Evolutionary conservation across 1,140 invertebrate species (phyloP), one percentile per base, ranked within the genome.

Genomic region (Pectinophora gossypiella): DNA sequence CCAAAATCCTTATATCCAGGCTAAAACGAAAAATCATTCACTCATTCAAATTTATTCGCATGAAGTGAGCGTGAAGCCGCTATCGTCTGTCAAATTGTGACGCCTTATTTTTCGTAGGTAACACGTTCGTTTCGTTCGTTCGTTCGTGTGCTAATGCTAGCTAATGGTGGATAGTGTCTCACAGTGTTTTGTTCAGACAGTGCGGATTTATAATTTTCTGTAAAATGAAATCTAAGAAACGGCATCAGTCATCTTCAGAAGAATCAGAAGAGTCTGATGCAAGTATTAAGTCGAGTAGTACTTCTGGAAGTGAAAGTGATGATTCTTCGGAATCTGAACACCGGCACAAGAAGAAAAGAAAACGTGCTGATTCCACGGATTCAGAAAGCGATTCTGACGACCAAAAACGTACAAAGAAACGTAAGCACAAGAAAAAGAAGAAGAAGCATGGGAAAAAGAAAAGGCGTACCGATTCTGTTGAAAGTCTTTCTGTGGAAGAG

Each of bases 351-450:
- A 88, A 88, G 58, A 87, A 85, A 69, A 81, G 67, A 54, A 87
- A 87, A 70, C 78, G 75, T 62, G 74, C 68, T 27, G 70, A 80
- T 35, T 83, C 81, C 21, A 78, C 81, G 10, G 73, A 80, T 20
- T 86, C 84, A 16, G 84, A 86, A 3, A 83, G 77, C 35, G 72
- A 79, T 53, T 77, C 74, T 1, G 80, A 82, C 50, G 75, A 72
- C 10, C 78, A 82, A 40, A 84, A 77, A 59, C 74, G 80, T 15
- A 54, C 69, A 0, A 87, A 87, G 49, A 88, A 87, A 69, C 76
- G 81, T 16, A 88, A 88, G 51, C 86, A 88, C 53, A 88, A 88
- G 72, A 88, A 88, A 59, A 88, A 88, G 59, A 88, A 87, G 67
- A 85, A 82, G 68, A 88, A 88, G 58, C 84, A 88, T 54, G 59